phyloP scores from a whole-genome alignment of 2,888 invertebrate species.

The Aphidoletes aphidimyza region DNA sequence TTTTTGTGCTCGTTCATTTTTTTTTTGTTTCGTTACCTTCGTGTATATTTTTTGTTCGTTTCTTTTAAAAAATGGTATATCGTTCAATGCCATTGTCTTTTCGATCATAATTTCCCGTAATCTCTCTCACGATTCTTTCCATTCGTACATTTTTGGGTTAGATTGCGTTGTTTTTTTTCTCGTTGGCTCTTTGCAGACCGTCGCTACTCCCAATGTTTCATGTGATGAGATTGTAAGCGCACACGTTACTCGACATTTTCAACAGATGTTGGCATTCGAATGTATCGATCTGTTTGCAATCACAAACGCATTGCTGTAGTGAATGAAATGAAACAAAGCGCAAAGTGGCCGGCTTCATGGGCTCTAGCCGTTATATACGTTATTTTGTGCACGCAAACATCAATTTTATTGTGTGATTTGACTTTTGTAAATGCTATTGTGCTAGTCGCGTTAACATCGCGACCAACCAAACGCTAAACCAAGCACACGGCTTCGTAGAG shows the following conservation, averaged over 20 bases:
- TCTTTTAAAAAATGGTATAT: background rate
- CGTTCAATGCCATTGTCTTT: constrained; percentile 52
- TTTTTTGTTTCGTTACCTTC: constrained; percentile 18
- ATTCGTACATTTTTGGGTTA: constrained; percentile 47
- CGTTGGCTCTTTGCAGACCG: background rate
- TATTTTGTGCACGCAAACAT: constrained; percentile 53
- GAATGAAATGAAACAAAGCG: constrained; percentile 14
- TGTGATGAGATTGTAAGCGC: background rate
- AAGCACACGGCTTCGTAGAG: background rate
- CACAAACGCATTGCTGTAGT: background rate
- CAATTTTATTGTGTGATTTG: background rate
- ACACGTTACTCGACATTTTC: background rate
- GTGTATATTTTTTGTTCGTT: constrained; percentile 46
- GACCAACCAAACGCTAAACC: background rate
- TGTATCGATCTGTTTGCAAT: background rate
- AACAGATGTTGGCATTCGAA: constrained; percentile 21
- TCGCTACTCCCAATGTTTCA: background rate
- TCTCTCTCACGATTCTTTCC: constrained; percentile 34
- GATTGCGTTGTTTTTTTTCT: background rate
- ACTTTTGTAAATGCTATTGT: background rate
- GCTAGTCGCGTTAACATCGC: background rate
- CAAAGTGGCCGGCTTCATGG: constrained; percentile 18
- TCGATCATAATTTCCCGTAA: constrained; percentile 53
- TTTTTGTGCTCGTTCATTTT: background rate
- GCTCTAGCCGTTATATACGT: background rate